Evolutionary conservation across 2,888 invertebrate genomes (phyloP).

Genomic region (Amblyteles armatorius): DNA sequence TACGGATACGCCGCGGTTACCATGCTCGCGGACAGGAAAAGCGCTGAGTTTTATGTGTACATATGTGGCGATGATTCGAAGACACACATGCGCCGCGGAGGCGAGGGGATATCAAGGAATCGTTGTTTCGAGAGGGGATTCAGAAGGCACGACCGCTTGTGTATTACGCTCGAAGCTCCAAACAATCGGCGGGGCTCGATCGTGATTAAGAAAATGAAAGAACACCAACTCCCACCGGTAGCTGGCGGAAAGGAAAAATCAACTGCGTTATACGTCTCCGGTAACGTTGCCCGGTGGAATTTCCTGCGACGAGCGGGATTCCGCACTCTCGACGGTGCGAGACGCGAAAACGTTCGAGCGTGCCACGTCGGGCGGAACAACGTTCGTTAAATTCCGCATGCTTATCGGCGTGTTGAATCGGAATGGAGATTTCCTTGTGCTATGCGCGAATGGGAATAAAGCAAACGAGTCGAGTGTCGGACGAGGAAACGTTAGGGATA

Average conservation of each 20-base stretch:
- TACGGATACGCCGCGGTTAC: constrained; percentile 63
- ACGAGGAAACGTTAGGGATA: constrained; percentile 65
- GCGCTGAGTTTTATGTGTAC: constrained; percentile 62
- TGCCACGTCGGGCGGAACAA: constrained; percentile 64
- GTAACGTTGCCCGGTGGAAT: constrained; percentile 58
- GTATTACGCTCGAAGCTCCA: neutral
- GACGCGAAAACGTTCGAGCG: constrained; percentile 65
- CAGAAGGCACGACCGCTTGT: neutral
- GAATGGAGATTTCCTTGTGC: constrained; percentile 61
- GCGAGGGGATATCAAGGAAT: constrained; percentile 35
- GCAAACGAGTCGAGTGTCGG: constrained; percentile 60
- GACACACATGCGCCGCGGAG: neutral
- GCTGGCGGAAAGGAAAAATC: constrained; percentile 13
- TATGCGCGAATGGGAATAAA: constrained; percentile 58
- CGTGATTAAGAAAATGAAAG: constrained; percentile 48
- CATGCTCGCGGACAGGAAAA: constrained; percentile 70
- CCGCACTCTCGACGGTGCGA: constrained; percentile 36
- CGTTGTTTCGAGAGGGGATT: constrained; percentile 1
- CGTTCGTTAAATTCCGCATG: constrained; percentile 69
- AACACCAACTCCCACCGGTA: constrained; percentile 32
- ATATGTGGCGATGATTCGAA: constrained; percentile 10
- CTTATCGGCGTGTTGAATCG: constrained; percentile 67
- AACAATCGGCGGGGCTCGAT: constrained; percentile 53
- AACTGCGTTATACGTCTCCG: constrained; percentile 39
- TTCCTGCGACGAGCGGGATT: constrained; percentile 60